phyloP scores from a whole-genome alignment of 2,888 invertebrate species.

The Heliconius sara region DNA sequence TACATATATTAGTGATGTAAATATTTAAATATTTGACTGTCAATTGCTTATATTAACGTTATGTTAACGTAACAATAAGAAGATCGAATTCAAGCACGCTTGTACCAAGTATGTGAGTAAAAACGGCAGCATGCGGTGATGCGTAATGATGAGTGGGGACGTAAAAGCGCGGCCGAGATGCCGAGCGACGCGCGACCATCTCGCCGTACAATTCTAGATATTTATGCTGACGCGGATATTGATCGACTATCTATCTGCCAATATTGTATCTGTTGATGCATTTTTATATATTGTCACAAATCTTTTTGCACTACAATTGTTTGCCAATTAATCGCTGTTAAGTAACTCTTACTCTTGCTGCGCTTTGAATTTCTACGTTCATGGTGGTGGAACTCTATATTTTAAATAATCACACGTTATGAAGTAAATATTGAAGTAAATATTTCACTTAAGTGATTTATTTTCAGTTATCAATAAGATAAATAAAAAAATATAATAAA shows the following conservation, averaged over 20 bases:
- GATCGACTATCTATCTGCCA: neutral
- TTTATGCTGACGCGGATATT: slow-evolving; percentile 26
- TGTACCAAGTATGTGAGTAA: slow-evolving; percentile 52
- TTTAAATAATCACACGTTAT: neutral
- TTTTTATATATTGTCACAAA: neutral
- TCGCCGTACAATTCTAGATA: slow-evolving; percentile 35
- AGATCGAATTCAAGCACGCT: slow-evolving; percentile 24
- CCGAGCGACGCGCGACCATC: slow-evolving; percentile 68
- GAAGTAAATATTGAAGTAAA: neutral
- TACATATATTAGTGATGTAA: neutral
- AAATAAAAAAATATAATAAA: too few relatives aligned
- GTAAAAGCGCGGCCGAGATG: slow-evolving; percentile 67
- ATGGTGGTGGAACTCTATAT: neutral
- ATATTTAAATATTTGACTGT: neutral
- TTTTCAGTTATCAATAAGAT: too few relatives aligned
- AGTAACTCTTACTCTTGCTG: neutral
- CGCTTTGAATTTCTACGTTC: too few relatives aligned
- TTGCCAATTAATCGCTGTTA: neutral
- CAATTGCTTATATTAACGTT: neutral
- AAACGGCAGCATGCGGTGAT: slow-evolving; percentile 64
- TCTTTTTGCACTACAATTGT: neutral
- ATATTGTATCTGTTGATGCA: slow-evolving; percentile 16
- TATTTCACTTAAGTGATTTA: neutral
- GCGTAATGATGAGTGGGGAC: slow-evolving; percentile 58
- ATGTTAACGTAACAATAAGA: neutral